Evolutionary conservation across 1,140 invertebrate species (phyloP), one percentile per base, ranked within the genome.

Genomic region (Bombus sibiricus): DNA sequence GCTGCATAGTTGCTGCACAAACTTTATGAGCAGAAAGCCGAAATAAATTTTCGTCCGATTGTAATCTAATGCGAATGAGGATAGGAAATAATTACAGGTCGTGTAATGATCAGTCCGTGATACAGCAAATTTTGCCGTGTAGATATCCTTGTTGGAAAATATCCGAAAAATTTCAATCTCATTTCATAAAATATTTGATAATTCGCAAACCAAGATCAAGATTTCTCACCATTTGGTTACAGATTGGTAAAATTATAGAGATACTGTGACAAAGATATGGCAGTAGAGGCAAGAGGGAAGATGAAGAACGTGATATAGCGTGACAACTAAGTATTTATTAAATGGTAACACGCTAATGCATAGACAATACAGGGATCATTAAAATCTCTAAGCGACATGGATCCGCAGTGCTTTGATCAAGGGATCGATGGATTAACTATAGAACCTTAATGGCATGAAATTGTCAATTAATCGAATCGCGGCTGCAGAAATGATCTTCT

Each of bases 391-490:
- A 53, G 88, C 84, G 86, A 86, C 62, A 53, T 75, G 41, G 64
- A 82, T 78, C 75, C 28, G 12, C 90, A 73, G 25, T 32, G 64
- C 80, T 77, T 73, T 53, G 47, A 53, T 53, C 47, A 53, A 53
- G 47, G 47, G 47, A 53, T 53, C 74, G 83, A 88, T 87, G 87
- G 90, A 89, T 89, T 91, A 91, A 79, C 39, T 53, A 18, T 53
- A 53, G 47, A 53, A 53, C 43, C 77, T 83, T 90, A 87, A 91
- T 59, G 74, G 62, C 41, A 72, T 89, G 78, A 86, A 86, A 87
- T 91, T 77, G 69, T 83, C 83, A 64, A 80, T 89, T 47, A 39
- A 41, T 57, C 71, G 76, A 37, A 32, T 53, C 62, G 73, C 43
- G 43, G 66, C 62, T n/a, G 3, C 10, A 53, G 68, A 79, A 86